These are phyloP conservation scores for Gadopsis marmoratus DNA, from an alignment of 2,797 vertebrate species.

Conservation along the genomic window DNA sequence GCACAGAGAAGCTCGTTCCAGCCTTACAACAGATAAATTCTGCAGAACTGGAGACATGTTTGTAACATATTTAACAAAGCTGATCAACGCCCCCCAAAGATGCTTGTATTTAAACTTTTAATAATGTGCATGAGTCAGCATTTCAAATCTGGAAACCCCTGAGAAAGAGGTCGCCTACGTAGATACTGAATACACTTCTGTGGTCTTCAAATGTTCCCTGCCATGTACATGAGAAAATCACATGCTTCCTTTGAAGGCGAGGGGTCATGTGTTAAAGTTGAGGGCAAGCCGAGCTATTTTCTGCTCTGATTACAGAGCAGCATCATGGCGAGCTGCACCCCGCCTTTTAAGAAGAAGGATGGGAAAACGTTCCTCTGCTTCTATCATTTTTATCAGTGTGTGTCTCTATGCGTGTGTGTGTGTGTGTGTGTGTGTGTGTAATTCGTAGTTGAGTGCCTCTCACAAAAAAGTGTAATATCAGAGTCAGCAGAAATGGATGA, in stretches of 20 bases:
- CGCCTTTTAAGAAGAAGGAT: slow-evolving; percentile 51
- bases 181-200: slow-evolving; percentile 6
- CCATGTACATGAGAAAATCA: slow-evolving; percentile 56
- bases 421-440: slow-evolving; percentile 7
- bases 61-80: not conserved
- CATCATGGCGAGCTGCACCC: slow-evolving; percentile 48
- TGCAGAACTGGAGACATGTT: not conserved
- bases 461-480: slow-evolving; percentile 51
- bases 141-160: slow-evolving; percentile 7
- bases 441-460: slow-evolving; percentile 45
- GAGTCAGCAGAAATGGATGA: slow-evolving; percentile 58
- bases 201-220: slow-evolving; percentile 15
- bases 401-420: slow-evolving; percentile 22
- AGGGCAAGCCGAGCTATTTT: slow-evolving; percentile 58
- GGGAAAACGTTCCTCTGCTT: slow-evolving; percentile 52
- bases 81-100: not conserved
- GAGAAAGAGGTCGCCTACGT: slow-evolving; percentile 8
- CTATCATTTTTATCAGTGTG: slow-evolving; percentile 51
- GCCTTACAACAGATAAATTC: not conserved
- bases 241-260: slow-evolving; percentile 32
- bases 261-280: slow-evolving; percentile 60
- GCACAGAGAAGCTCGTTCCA: not conserved
- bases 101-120: not conserved
- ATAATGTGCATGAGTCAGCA: slow-evolving; percentile 3
- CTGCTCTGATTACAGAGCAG: slow-evolving; percentile 72